phyloP scores from a whole-genome alignment of 2,797 vertebrate species.

The Eupleurogrammus muticus region DNA sequence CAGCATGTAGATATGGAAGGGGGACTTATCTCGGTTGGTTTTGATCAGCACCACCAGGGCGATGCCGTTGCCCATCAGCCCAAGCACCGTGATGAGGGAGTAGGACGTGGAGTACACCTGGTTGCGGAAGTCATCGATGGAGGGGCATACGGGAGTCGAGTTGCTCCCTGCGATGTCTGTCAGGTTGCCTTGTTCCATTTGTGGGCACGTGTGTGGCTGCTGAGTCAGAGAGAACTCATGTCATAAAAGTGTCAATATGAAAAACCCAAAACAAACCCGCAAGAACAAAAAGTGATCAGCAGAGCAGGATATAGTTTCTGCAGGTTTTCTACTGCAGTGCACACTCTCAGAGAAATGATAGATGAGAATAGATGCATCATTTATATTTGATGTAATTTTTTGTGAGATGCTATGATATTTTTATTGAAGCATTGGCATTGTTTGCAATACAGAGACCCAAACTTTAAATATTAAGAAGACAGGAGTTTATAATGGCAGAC shows the following conservation, averaged over 20 bases:
- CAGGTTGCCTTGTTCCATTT: slow-evolving; percentile 46
- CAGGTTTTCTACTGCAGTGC: slow-evolving; percentile 3
- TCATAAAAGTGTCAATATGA: not conserved
- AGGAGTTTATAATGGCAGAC: not conserved
- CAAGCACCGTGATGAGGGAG: slow-evolving; percentile 90
- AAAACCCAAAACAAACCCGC: not conserved
- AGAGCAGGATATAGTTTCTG: slow-evolving; percentile 7
- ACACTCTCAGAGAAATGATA: slow-evolving; percentile 12
- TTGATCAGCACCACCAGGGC: slow-evolving; percentile 89
- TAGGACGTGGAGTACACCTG: slow-evolving; percentile 91
- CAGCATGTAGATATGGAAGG: slow-evolving; percentile 94
- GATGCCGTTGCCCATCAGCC: slow-evolving; percentile 90
- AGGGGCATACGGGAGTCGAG: slow-evolving; percentile 31
- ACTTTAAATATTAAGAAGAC: too few relatives aligned
- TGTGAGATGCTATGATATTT: too few relatives aligned
- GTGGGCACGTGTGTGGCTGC: slow-evolving; percentile 12
- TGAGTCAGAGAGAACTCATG: not conserved
- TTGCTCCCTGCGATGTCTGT: slow-evolving; percentile 9
- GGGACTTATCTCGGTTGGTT: slow-evolving; percentile 84
- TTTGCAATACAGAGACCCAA: not conserved
- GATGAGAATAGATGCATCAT: not conserved
- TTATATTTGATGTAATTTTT: not conserved
- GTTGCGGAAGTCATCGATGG: slow-evolving; percentile 94
- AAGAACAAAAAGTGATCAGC: not conserved
- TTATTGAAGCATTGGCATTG: not conserved